Conservation (phyloP, 2,113 vertebrate genomes). For the Onychostruthus taczanowskii region DNA sequence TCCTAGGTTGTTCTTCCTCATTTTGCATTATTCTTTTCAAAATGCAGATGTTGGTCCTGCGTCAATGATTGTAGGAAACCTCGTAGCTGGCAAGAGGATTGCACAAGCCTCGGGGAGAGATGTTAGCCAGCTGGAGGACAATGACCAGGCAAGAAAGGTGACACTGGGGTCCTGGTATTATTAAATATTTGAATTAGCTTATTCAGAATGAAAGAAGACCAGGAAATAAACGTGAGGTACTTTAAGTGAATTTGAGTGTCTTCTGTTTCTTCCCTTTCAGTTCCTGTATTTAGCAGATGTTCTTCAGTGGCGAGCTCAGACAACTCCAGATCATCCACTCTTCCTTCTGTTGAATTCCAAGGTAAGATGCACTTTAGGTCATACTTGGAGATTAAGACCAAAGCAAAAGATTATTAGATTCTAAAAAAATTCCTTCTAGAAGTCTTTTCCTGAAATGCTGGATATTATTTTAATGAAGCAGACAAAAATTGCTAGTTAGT, state of each 20-base stretch:
- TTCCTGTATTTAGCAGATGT: conserved; percentile 95
- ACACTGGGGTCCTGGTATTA: not conserved
- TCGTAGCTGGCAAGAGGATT: conserved; percentile 93
- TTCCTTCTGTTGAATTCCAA: conserved; percentile 92
- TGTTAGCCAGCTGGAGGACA: conserved; percentile 89
- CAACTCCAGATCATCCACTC: conserved; percentile 91
- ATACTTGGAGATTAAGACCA: not conserved
- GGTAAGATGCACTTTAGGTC: conserved; percentile 68
- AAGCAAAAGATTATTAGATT: not conserved
- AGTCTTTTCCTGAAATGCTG: not conserved
- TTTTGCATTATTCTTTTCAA: not conserved
- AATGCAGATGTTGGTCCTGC: conserved; percentile 91
- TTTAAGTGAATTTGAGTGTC: not conserved
- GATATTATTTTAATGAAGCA: not conserved
- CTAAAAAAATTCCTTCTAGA: not conserved
- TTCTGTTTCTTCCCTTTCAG: conserved; percentile 58
- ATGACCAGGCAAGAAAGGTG: conserved; percentile 93
- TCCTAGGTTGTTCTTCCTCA: not conserved
- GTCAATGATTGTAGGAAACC: conserved; percentile 95
- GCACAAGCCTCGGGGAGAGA: conserved; percentile 94
- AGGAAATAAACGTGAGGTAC: not conserved
- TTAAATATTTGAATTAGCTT: not conserved
- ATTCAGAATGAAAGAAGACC: not conserved
- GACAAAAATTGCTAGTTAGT: not conserved
- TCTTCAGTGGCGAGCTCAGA: conserved; percentile 93